Evolutionary conservation across 2,888 invertebrate genomes (phyloP), one percentile per base, ranked within the genome.

Genomic region (Eustalomyia histrio): DNA sequence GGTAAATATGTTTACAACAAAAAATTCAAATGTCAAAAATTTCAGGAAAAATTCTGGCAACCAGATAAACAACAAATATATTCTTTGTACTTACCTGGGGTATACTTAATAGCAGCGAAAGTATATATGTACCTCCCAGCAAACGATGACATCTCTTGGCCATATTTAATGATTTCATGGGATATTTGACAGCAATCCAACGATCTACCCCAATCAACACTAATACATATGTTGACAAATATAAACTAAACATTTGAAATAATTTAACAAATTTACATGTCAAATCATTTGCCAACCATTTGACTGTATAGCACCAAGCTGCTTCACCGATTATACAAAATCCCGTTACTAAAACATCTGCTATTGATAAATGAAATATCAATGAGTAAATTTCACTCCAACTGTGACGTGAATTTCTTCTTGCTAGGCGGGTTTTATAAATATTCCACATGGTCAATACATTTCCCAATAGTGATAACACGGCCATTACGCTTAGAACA

Each of bases 251-350:
- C 93, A 96, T 94, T 90, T 96, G 96, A 61, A 94, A 91, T 84
- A 94, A 95, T 89, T 96, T 97, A 86, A 96, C 94, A 69, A 95
- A 84, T 91, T 96, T 96, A 90, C 97, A 97, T 57, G 93, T 92
- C 10, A 93, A 88, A 86, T 95, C 95, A 2, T 95, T 96, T 14
- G 95, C 96, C 60, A 94, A 91, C 96, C 96, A 97, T 81, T 95
- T 93, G 0, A 97, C 95, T 0, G 95, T 94, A 71, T 94, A 94
- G 53, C 93, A 94, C 96, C 96, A 97, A 0, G 94, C 92, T 0
- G 95, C 95, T 86, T 97, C 96, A 0, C 95, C 95, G 4, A 94
- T 93, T 82, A 96, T 94, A 87, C 96, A 96, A 89, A 95, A 96
- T 60, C 95, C 91, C 0, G 96, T 95, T 6, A 97, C 96, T 29